Percentiles rank a stretch among this genome's conserved stretches.
Evolutionary conservation across 2,797 vertebrate genomes (phyloP).

Genomic region (Melanotaenia pygmaea): DNA sequence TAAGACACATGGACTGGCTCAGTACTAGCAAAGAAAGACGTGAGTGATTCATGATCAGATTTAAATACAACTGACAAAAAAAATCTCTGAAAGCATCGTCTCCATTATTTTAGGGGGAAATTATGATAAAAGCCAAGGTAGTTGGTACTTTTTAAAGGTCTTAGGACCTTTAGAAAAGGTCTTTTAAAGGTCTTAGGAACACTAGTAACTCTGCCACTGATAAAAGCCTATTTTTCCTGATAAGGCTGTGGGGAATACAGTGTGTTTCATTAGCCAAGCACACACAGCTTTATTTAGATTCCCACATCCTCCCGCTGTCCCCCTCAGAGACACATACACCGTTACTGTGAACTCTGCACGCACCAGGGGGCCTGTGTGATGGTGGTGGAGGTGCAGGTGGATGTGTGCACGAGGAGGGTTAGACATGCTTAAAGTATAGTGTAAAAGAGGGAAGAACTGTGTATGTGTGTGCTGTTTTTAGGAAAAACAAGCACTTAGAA

Average conservation of each 20-base stretch:
- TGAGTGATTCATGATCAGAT: not conserved
- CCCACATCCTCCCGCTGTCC: conserved; percentile 69
- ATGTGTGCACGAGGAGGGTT: conserved; percentile 27
- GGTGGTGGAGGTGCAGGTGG: conserved; percentile 5
- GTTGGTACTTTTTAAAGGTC: not conserved
- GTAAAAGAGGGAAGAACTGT: conserved; percentile 9
- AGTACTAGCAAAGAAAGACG: no score
- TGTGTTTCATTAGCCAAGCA: conserved; percentile 81
- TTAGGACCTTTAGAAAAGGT: no score
- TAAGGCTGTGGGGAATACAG: conserved; percentile 73
- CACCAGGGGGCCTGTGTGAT: conserved; percentile 56
- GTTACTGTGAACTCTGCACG: conserved; percentile 74
- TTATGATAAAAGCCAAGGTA: not conserved
- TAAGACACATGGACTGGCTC: not conserved
- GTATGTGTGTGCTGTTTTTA: not conserved
- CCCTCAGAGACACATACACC: conserved; percentile 65
- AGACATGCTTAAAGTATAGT: conserved; percentile 28
- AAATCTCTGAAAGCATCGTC: not conserved
- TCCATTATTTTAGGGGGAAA: not conserved
- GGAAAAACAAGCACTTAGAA: conserved; percentile 1
- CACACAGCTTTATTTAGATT: conserved; percentile 82
- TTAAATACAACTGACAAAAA: not conserved
- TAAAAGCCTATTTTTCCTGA: conserved; percentile 75
- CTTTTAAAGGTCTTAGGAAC: conserved; percentile 50
- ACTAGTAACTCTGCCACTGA: conserved; percentile 57